phyloP scores from a whole-genome alignment of 2,888 invertebrate genomes.

The Macaria liturata region DNA sequence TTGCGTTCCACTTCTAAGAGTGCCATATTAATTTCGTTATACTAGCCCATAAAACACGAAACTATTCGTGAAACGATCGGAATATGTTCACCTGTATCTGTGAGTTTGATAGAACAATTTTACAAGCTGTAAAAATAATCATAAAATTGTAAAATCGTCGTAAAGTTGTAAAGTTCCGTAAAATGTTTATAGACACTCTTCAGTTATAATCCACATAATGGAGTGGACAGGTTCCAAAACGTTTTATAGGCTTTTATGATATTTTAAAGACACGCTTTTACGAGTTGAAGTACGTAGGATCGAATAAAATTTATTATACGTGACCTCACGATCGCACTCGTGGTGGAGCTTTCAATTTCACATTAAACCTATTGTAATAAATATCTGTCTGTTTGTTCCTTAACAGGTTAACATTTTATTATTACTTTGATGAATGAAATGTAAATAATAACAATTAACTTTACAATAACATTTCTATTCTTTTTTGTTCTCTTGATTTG shows the following conservation, averaged over 20 bases:
- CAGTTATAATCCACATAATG: conserved; percentile 11
- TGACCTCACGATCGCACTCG: too few relatives aligned
- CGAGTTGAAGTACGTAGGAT: neutral
- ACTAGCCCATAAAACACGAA: conserved; percentile 15
- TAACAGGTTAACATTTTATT: too few relatives aligned
- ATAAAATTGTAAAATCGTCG: conserved; percentile 10
- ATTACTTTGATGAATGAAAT: too few relatives aligned
- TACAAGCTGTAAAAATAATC: conserved; percentile 21
- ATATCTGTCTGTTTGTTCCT: too few relatives aligned
- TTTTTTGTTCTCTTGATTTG: too few relatives aligned
- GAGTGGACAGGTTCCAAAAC: conserved; percentile 12
- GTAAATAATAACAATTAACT: too few relatives aligned
- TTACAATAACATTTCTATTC: too few relatives aligned
- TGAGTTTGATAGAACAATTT: conserved; percentile 17
- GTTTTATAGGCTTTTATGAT: conserved; percentile 13
- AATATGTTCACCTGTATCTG: conserved; percentile 11
- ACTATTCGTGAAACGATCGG: conserved; percentile 8
- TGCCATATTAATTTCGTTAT: conserved; percentile 4
- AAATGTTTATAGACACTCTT: conserved; percentile 20
- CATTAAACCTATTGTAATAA: too few relatives aligned
- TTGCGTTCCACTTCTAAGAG: neutral
- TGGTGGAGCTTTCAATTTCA: too few relatives aligned
- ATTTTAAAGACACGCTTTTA: conserved; percentile 10
- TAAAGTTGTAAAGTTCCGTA: conserved; percentile 7
- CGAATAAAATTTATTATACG: too few relatives aligned